Percentiles rank a stretch among this genome's conserved stretches.
phyloP scores from a whole-genome alignment of 2,113 vertebrate species.

The Oncorhynchus masou region DNA sequence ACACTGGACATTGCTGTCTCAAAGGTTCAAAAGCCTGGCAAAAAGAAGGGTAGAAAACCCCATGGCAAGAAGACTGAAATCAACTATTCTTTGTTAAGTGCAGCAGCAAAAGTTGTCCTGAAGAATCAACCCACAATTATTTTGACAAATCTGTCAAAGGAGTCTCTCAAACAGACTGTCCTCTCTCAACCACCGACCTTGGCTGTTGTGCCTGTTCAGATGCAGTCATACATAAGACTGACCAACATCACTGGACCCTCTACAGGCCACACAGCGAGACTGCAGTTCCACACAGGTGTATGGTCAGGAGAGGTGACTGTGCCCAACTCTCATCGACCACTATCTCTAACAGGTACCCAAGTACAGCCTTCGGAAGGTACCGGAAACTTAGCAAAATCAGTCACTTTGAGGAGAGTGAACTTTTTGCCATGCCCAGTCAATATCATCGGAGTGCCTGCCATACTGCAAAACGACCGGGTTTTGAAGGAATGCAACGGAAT shows the following conservation, averaged over 20 bases:
- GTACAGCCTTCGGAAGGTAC: constrained; percentile 10
- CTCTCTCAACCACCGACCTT: constrained; percentile 2
- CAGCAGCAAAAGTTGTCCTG: constrained; percentile 27
- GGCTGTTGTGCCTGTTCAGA: not conserved
- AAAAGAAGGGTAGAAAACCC: constrained; percentile 5
- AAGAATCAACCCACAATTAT: constrained; percentile 38
- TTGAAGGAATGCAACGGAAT: constrained; percentile 66
- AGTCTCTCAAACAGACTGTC: constrained; percentile 23
- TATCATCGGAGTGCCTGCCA: constrained; percentile 31
- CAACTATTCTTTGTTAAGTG: constrained; percentile 29
- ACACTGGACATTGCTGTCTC: not conserved
- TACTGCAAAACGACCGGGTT: constrained; percentile 62
- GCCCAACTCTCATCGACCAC: constrained; percentile 6
- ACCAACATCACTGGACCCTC: constrained; percentile 40
- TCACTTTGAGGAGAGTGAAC: constrained; percentile 8
- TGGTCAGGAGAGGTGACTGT: constrained; percentile 8
- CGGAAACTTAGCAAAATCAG: constrained; percentile 43
- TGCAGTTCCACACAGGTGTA: constrained; percentile 34
- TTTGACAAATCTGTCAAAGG: constrained; percentile 34
- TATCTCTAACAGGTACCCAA: constrained; percentile 9
- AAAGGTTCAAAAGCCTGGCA: constrained; percentile 12
- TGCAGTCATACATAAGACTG: constrained; percentile 28
- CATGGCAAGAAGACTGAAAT: constrained; percentile 27
- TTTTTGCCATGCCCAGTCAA: constrained; percentile 17
- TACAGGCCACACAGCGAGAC: not conserved